Conservation (phyloP, 2,113 vertebrate species). For the Meleagris gallopavo region DNA sequence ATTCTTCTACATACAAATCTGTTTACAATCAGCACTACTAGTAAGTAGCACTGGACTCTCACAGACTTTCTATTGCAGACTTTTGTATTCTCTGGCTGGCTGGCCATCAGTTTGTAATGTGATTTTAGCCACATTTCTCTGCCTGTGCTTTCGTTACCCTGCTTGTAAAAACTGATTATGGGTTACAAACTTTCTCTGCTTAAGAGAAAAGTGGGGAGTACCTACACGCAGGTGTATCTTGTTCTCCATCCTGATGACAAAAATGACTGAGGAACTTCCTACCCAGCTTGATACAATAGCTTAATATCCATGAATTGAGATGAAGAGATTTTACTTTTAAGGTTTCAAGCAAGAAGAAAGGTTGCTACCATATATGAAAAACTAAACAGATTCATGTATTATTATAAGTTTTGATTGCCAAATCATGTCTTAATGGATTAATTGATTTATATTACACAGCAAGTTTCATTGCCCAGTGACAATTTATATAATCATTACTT, state of each 20-base stretch:
- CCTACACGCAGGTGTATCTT: neutral
- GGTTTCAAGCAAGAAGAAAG: neutral
- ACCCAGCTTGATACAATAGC: neutral
- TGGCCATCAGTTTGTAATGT: fast-evolving
- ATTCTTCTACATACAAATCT: neutral
- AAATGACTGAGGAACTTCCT: neutral
- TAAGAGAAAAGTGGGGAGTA: neutral
- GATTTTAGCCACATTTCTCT: neutral
- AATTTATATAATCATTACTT: neutral
- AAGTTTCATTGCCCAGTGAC: neutral
- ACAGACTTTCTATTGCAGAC: neutral
- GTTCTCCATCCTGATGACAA: neutral
- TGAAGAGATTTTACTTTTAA: neutral
- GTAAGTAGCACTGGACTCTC: neutral
- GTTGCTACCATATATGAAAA: neutral
- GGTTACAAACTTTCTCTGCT: neutral
- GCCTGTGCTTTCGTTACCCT: neutral
- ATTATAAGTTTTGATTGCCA: neutral
- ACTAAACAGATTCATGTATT: neutral
- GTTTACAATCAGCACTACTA: neutral
- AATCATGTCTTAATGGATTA: neutral
- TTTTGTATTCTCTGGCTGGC: neutral
- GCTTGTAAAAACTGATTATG: neutral
- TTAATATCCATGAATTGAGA: neutral
- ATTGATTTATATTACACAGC: neutral